Conservation (phyloP, 1,140 invertebrate species). For the Dolichoris vasculosae region DNA sequence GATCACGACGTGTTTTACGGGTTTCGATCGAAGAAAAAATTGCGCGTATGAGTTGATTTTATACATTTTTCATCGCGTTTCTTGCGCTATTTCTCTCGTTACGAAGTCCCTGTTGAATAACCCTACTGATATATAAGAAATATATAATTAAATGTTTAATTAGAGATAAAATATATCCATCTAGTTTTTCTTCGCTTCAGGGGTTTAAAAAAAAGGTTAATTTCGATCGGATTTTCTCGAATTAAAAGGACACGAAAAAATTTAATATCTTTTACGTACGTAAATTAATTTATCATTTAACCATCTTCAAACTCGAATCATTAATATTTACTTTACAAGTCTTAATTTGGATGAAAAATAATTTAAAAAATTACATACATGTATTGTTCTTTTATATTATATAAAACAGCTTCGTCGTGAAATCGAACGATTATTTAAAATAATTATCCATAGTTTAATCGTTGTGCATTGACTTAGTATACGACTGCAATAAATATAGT, state of each 20-base stretch:
- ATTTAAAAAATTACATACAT: background rate
- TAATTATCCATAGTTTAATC: too few relatives aligned
- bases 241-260: background rate
- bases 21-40: conserved; percentile 9
- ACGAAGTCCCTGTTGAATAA: background rate
- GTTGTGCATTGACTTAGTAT: too few relatives aligned
- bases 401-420: too few relatives aligned
- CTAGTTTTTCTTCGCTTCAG: background rate
- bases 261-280: background rate
- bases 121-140: background rate
- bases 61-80: conserved; percentile 45
- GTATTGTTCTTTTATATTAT: too few relatives aligned
- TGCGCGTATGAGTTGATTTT: conserved; percentile 18
- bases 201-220: background rate
- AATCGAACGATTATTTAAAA: too few relatives aligned
- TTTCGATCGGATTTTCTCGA: background rate
- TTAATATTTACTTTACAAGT: background rate
- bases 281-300: background rate
- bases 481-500: too few relatives aligned
- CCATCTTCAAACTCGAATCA: background rate
- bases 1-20: conserved; percentile 16
- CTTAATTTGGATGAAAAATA: too few relatives aligned
- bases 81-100: conserved; percentile 25
- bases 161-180: background rate
- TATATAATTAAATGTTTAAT: conserved; percentile 36